phyloP scores from a whole-genome alignment of 2,888 invertebrate species.

The Spodoptera exigua region DNA sequence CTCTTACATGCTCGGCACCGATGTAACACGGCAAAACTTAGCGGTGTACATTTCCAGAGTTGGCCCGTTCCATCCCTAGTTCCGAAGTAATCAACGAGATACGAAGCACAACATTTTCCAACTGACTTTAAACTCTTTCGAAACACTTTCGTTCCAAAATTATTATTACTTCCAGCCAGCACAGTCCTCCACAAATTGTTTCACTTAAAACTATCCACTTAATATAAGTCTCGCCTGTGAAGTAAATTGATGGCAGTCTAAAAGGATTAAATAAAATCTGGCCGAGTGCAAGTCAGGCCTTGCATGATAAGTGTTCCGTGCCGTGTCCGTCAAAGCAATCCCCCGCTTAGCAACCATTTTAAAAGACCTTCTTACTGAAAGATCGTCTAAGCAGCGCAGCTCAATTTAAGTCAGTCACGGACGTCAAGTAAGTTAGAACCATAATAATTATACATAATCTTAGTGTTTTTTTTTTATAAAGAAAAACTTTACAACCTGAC shows the following conservation, averaged over 20 bases:
- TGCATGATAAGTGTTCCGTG: slow-evolving; percentile 36
- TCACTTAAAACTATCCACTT: slow-evolving; percentile 31
- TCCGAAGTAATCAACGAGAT: slow-evolving; percentile 75
- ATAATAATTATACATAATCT: not conserved
- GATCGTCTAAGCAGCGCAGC: slow-evolving; percentile 4
- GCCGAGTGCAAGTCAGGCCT: slow-evolving; percentile 13
- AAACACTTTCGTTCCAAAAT: slow-evolving; percentile 43
- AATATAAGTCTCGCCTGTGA: slow-evolving; percentile 22
- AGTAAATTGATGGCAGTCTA: slow-evolving; percentile 35
- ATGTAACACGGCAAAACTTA: slow-evolving; percentile 66
- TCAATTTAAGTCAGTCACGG: slow-evolving; percentile 8
- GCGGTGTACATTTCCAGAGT: slow-evolving; percentile 67
- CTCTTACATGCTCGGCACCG: slow-evolving; percentile 54
- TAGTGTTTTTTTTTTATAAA: too few relatives aligned
- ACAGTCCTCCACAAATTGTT: slow-evolving; percentile 26
- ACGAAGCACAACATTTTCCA: slow-evolving; percentile 71
- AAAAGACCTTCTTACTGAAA: slow-evolving; percentile 1
- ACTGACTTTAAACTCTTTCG: slow-evolving; percentile 63
- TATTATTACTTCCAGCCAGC: slow-evolving; percentile 26
- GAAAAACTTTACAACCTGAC: too few relatives aligned
- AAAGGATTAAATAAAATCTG: slow-evolving; percentile 44
- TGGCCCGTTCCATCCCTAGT: slow-evolving; percentile 65
- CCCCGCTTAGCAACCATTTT: slow-evolving; percentile 9
- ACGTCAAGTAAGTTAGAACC: not conserved
- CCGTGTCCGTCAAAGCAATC: slow-evolving; percentile 32